Evolutionary conservation across 1,140 invertebrate genomes (phyloP).

Genomic region (Drosophila triauraria): DNA sequence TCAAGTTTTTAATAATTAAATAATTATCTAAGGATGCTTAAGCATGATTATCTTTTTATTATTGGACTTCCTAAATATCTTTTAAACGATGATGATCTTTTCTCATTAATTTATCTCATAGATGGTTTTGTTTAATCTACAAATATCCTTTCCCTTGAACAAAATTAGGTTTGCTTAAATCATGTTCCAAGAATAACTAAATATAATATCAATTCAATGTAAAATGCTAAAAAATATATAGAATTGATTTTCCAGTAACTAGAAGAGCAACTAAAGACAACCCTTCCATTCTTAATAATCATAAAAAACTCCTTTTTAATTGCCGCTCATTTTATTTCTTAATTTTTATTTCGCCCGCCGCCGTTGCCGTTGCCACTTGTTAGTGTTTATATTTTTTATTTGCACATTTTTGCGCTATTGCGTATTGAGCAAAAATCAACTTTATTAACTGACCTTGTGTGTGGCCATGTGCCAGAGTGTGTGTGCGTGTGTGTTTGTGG

Average conservation of each 20-base stretch:
- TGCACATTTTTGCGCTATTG: slow-evolving; percentile 41
- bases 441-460: slow-evolving; percentile 37
- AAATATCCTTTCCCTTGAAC: no score
- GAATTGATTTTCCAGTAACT: no score
- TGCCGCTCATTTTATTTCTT: slow-evolving; percentile 3
- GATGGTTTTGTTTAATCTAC: no score
- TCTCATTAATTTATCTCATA: no score
- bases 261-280: not conserved
- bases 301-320: not conserved
- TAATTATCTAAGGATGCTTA: no score
- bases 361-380: slow-evolving; percentile 20
- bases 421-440: slow-evolving; percentile 52
- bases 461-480: slow-evolving; percentile 21
- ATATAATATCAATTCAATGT: not conserved
- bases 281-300: not conserved
- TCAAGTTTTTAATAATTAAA: no score
- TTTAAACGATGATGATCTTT: no score
- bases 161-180: no score
- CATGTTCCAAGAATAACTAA: no score
- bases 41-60: no score
- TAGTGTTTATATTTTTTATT: slow-evolving; percentile 41
- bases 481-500: slow-evolving; percentile 5
- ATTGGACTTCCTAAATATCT: no score
- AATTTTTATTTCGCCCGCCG: not conserved
- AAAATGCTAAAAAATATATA: no score